Base-by-base conservation (phyloP, 2,888 invertebrate genomes). In the Xanthostigma xanthostigma region DNA sequence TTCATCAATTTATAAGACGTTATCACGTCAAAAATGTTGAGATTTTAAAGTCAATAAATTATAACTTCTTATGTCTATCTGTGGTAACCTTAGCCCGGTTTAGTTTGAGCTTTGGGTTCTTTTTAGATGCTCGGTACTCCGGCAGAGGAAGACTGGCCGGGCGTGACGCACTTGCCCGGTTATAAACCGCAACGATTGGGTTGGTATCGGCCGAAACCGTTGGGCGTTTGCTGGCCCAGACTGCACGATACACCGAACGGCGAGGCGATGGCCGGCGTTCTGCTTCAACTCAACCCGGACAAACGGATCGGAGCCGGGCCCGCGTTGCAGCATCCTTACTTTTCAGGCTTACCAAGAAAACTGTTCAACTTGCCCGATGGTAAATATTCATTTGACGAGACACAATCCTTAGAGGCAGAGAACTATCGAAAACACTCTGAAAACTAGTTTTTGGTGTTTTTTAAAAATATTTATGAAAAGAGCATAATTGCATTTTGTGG, bases 321-420 rank as follows among this genome's bases (percentile, higher is more conserved):
- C 40, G 95, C 96, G 42, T 78, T 94, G 68, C 74, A 75, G 54
- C 94, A 97, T 73, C 74, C 81, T 50, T 98, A 95, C 72, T 98
- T 97, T 72, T 77, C 81, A 54, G 81, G 84, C 57, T 79, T 97
- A 67, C 94, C 96, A 62, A 81, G 81, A 64, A 83, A 90, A 70
- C 76, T 97, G 57, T 79, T 86, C 64, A 88, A 92, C 64, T 75
- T 97, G 71, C 91, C 92, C 58, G 92, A 93, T 65, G 91, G 95
- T 95, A 67, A 77, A 79, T 68, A 46, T 9, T n/a, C 34, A 27
- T 6, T 6, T 6, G 6, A 27, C 5, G 27, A 27, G 27, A 27
- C 27, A 27, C 27, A 6, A 6, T 27, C 3, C 6, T 27, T 27
- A 27, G 27, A 27, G 27, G 6, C 6, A 6, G 27, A 27, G 27